Conservation (phyloP, 2,113 vertebrate species). For the Calyptomena viridis region DNA sequence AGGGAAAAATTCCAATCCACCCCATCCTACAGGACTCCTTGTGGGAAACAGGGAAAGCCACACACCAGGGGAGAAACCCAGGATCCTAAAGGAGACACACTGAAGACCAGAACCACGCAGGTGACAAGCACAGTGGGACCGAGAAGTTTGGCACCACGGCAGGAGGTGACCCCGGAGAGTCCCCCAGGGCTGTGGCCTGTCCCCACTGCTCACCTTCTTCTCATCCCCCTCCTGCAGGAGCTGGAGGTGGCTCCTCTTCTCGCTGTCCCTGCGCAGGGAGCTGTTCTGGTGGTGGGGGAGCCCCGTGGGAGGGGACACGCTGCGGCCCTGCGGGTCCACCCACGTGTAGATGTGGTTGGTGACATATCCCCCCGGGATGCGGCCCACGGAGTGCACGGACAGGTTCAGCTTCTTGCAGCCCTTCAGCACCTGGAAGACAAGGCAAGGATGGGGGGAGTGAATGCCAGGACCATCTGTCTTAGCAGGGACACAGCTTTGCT, state of each 20-base stretch:
- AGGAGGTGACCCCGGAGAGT: accelerated
- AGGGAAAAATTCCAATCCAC: background rate
- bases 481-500: background rate
- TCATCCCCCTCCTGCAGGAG: conserved; percentile 93
- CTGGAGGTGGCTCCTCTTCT: conserved; percentile 88
- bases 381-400: conserved; percentile 88
- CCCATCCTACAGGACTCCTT: background rate
- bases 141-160: accelerated
- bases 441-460: background rate
- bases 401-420: conserved; percentile 94
- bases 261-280: conserved; percentile 77
- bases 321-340: conserved; percentile 93
- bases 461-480: background rate
- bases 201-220: conserved; percentile 85
- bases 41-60: background rate
- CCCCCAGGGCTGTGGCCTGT: background rate
- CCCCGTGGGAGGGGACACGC: conserved; percentile 86
- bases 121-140: accelerated
- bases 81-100: background rate
- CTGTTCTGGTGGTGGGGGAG: conserved; percentile 81
- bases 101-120: accelerated
- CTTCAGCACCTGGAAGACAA: conserved; percentile 84
- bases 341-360: conserved; percentile 98
- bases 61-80: background rate
- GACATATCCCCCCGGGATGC: conserved; percentile 91